These are phyloP conservation scores for Psammodynastes pulverulentus DNA, from an alignment of 2,113 vertebrate species.

Conservation along the genomic window DNA sequence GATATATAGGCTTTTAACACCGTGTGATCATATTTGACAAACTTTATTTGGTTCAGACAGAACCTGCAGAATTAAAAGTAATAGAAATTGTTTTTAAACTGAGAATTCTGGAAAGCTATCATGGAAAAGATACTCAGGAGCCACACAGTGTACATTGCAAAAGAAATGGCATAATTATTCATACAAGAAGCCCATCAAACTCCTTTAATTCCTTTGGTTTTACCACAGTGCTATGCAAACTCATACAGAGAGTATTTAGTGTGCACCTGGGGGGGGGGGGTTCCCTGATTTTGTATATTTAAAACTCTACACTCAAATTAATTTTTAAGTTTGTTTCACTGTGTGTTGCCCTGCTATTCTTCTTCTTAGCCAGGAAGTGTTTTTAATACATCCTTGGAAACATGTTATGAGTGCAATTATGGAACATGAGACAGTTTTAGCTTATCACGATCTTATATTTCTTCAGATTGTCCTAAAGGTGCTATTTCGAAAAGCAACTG, in stretches of 20 bases:
- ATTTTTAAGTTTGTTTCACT: neutral
- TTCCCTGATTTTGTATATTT: neutral
- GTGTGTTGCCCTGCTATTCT: neutral
- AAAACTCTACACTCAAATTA: neutral
- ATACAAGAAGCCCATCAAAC: neutral
- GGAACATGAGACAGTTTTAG: neutral
- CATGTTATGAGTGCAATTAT: neutral
- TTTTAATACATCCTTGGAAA: neutral
- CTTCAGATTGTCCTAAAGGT: neutral
- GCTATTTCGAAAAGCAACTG: neutral
- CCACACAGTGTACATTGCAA: neutral
- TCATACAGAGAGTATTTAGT: neutral
- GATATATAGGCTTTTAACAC: neutral
- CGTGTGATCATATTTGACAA: neutral
- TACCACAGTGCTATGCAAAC: neutral
- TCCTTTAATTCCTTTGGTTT: neutral
- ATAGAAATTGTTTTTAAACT: neutral
- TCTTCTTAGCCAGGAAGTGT: neutral
- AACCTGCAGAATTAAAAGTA: neutral
- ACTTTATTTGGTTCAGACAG: neutral
- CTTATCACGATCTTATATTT: neutral
- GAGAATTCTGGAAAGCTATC: neutral
- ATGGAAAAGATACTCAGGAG: neutral
- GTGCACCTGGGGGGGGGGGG: too few relatives aligned
- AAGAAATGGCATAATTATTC: neutral